A percentile compares a stretch with the other conserved stretches of the same genome.
Conservation (phyloP, 2,888 invertebrate species). For the Smittia sp. region DNA sequence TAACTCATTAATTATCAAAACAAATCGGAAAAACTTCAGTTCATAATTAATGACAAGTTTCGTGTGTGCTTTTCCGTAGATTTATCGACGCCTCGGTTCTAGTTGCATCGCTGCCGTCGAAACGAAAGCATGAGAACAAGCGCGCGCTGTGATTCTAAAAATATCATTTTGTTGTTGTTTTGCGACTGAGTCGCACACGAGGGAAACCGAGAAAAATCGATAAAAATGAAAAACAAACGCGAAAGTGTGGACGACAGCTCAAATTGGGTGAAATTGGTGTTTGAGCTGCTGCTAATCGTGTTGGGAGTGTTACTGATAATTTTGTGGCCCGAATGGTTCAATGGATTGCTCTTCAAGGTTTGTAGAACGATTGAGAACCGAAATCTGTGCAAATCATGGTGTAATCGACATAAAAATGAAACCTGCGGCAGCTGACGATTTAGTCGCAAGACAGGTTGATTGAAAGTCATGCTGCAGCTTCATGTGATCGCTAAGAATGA, state of each 20-base stretch:
- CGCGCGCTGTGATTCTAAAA: neutral
- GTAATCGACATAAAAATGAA: neutral
- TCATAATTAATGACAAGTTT: no score
- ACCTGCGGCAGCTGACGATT: neutral
- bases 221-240: neutral
- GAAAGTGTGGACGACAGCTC: neutral
- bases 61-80: no score
- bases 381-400: neutral
- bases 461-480: neutral
- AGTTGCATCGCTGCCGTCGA: no score
- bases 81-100: no score
- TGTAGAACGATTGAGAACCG: neutral
- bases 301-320: neutral
- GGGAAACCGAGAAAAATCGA: neutral
- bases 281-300: neutral
- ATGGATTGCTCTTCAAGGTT: neutral
- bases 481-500: neutral
- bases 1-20: no score
- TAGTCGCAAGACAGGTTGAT: neutral
- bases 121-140: no score
- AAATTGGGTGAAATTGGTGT: neutral
- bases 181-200: neutral
- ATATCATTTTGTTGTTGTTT: neutral
- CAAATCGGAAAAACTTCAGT: no score
- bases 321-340: neutral